A percentile compares a stretch with the other conserved stretches of the same genome.
These are phyloP conservation scores for Alloscopus bannaensis DNA, from an alignment of 2,888 invertebrate species.

Conservation along the genomic window DNA sequence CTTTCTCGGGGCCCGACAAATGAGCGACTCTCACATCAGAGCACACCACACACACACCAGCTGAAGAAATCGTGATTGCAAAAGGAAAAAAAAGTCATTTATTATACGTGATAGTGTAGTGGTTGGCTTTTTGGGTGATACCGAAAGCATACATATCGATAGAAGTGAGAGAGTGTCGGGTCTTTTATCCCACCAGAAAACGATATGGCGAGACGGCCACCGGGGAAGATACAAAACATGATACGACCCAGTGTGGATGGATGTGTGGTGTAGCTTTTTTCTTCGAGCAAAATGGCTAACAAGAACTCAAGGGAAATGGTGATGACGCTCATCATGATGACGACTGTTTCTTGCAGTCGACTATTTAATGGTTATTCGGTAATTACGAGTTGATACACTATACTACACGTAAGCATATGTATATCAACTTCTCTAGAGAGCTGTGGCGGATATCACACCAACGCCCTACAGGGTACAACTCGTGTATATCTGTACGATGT, in stretches of 20 bases:
- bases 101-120: slow-evolving; percentile 28
- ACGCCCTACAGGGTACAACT: not conserved
- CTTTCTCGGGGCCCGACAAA: slow-evolving; percentile 27
- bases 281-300: slow-evolving; percentile 33
- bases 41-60: slow-evolving; percentile 20
- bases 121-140: not conserved
- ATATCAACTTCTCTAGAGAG: not conserved
- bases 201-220: slow-evolving; percentile 19
- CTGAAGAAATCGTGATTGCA: slow-evolving; percentile 46
- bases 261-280: slow-evolving; percentile 18
- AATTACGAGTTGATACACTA: no score
- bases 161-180: not conserved
- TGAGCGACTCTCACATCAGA: not conserved
- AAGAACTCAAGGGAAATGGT: slow-evolving; percentile 58
- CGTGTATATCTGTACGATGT: no score
- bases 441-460: no score
- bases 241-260: not conserved
- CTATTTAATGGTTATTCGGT: slow-evolving; percentile 61
- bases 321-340: slow-evolving; percentile 28
- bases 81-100: slow-evolving; percentile 59
- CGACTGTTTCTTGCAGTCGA: slow-evolving; percentile 36
- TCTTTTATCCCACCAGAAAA: not conserved
- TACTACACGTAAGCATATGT: not conserved
- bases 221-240: slow-evolving; percentile 41
- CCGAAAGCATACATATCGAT: not conserved